Evolutionary conservation across 1,140 invertebrate species (phyloP).

Genomic region (Lepidurus arcticus): DNA sequence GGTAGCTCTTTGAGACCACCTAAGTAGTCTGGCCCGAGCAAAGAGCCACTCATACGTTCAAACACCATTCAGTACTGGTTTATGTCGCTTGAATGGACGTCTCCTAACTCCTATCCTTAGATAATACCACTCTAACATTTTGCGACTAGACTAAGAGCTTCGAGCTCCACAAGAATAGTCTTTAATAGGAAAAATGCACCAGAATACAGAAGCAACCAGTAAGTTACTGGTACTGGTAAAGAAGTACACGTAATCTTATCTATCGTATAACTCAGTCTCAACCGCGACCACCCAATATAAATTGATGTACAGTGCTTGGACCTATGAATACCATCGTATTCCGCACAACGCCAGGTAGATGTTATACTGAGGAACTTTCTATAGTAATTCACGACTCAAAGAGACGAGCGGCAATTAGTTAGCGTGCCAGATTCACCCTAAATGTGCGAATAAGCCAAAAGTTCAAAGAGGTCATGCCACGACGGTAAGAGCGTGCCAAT

Average conservation of each 20-base stretch:
- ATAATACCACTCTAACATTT: background rate
- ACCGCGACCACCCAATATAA: too few species aligned
- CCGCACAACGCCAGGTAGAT: too few species aligned
- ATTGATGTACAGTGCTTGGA: too few species aligned
- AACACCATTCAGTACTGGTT: background rate
- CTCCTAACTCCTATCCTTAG: background rate
- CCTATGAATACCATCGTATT: too few species aligned
- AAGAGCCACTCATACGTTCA: background rate
- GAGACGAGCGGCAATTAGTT: background rate
- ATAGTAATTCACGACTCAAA: background rate
- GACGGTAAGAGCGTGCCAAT: background rate
- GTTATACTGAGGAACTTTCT: too few species aligned
- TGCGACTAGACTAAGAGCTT: background rate
- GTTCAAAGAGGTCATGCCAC: background rate
- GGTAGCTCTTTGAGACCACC: constrained; percentile 17
- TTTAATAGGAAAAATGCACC: too few species aligned
- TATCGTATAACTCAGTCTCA: too few species aligned
- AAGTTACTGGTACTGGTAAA: too few species aligned
- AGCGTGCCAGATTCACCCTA: background rate
- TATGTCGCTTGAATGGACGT: background rate
- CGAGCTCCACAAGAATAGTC: background rate
- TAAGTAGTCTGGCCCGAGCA: background rate
- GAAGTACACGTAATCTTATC: too few species aligned
- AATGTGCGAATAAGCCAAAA: constrained; percentile 15
- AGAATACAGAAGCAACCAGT: too few species aligned